Evolutionary conservation across 2,888 invertebrate genomes (phyloP), one percentile per base, ranked within the genome.

Genomic region (Gari tellinella): DNA sequence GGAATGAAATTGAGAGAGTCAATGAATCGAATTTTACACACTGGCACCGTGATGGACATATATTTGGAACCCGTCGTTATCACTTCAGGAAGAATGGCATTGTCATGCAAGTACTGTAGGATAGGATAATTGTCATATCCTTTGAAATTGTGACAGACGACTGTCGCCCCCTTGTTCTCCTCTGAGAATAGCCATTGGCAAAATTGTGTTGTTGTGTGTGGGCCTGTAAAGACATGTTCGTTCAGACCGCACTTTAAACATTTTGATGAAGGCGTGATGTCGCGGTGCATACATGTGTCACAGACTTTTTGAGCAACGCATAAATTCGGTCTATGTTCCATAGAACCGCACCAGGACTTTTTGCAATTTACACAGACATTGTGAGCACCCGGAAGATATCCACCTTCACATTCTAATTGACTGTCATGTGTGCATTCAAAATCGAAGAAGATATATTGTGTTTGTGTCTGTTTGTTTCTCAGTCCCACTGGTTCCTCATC

Each of bases 181-280:
- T 37, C 67, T 1, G 78, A 57, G 72, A 79, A 74, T 25, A 79
- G 40, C 74, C 74, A 74, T 37, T 67, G 45, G 25, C 78, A 79
- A 37, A 79, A 79, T 0, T 17, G 17, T 0, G 58, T 40, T n/a
- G 45, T 61, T 12, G 80, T 66, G 38, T 66, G n/a, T 5, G 23
- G n/a, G 19, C 70, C 68, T n/a, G 17, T 12, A 46, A 68, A 74
- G 17, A 74, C 51, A 12, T 17, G 43, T 51, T 72, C 70, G 31
- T 76, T 80, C 45, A 8, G 2, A 15, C 80, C 70, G 52, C 73
- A 76, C 7, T 58, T 15, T 12, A 25, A 14, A 49, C 75, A 76
- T 53, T 43, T 19, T 23, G 55, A 56, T 14, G 26, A 37, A 0
- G 56, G 8, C 26, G 52, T 66, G 23, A 76, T 43, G 14, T 52